These are phyloP conservation scores for Pyrocephalus nanus DNA, from an alignment of 2,797 vertebrate species.

Conservation along the genomic window DNA sequence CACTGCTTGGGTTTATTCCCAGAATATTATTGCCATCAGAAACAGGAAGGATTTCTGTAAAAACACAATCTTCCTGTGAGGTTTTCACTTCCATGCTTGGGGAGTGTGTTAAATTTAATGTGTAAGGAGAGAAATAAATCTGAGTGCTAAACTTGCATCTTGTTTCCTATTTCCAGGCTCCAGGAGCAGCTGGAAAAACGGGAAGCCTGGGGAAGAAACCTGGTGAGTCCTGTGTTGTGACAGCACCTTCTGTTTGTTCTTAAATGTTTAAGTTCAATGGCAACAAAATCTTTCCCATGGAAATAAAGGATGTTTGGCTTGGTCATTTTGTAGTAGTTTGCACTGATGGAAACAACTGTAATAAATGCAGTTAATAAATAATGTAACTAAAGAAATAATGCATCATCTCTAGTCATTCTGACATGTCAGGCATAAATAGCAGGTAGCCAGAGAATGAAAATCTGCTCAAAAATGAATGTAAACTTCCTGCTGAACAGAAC, in stretches of 20 bases:
- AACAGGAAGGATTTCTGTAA: background rate
- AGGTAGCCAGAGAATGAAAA: background rate
- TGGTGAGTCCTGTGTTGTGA: constrained; percentile 79
- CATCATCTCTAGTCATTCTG: background rate
- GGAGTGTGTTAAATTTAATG: background rate
- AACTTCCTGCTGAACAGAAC: background rate
- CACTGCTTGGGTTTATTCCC: background rate
- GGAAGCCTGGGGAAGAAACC: constrained; percentile 98
- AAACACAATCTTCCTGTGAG: background rate
- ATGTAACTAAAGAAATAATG: background rate
- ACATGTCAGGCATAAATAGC: background rate
- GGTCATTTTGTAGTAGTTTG: background rate
- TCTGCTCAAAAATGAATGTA: background rate
- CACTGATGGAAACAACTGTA: background rate
- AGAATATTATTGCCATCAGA: background rate
- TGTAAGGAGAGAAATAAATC: background rate
- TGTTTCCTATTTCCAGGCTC: constrained; percentile 80
- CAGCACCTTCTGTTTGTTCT: constrained; percentile 36
- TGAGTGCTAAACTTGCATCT: constrained; percentile 11
- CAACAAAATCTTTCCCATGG: background rate
- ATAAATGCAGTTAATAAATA: background rate
- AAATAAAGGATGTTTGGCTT: background rate
- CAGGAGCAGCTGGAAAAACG: constrained; percentile 91
- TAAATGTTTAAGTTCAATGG: background rate
- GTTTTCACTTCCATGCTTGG: background rate